phyloP scores from a whole-genome alignment of 2,888 invertebrate species.

The Drosophila lacicola region DNA sequence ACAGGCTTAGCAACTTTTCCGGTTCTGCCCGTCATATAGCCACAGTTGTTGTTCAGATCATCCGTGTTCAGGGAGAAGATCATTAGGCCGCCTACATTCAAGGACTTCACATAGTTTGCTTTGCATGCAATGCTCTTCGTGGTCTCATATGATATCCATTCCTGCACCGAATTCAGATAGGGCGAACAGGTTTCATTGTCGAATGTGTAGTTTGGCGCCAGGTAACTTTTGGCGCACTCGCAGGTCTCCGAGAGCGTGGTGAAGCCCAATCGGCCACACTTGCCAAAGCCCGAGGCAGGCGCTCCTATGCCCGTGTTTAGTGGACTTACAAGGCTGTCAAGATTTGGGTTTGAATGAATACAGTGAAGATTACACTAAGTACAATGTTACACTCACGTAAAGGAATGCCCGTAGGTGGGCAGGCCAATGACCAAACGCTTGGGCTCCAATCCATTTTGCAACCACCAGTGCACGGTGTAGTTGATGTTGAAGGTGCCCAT shows the following conservation, averaged over 20 bases:
- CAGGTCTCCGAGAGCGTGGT: conserved; percentile 90
- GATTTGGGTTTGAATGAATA: neutral
- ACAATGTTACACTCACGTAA: conserved; percentile 85
- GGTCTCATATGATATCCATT: conserved; percentile 95
- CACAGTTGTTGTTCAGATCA: conserved; percentile 88
- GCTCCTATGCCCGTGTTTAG: conserved; percentile 89
- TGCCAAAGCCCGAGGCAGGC: conserved; percentile 90
- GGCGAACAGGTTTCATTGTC: conserved; percentile 91
- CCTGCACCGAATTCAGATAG: conserved; percentile 88
- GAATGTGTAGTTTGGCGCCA: conserved; percentile 86
- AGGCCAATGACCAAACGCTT: conserved; percentile 93
- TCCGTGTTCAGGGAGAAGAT: conserved; percentile 93
- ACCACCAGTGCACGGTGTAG: conserved; percentile 92
- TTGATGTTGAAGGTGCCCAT: conserved; percentile 92
- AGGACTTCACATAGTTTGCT: conserved; percentile 88
- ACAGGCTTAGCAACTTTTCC: conserved; percentile 29
- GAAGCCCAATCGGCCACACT: conserved; percentile 89
- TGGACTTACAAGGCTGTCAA: conserved; percentile 88
- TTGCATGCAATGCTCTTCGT: conserved; percentile 89
- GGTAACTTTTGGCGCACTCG: conserved; percentile 87
- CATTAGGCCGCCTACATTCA: conserved; percentile 92
- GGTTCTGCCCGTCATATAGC: conserved; percentile 21
- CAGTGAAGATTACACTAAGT: neutral
- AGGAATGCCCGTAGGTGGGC: conserved; percentile 95
- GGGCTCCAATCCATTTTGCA: conserved; percentile 90